Evolutionary conservation across 1,140 invertebrate genomes (phyloP), one percentile per base, ranked within the genome.

Genomic region (Nylanderia fulva): DNA sequence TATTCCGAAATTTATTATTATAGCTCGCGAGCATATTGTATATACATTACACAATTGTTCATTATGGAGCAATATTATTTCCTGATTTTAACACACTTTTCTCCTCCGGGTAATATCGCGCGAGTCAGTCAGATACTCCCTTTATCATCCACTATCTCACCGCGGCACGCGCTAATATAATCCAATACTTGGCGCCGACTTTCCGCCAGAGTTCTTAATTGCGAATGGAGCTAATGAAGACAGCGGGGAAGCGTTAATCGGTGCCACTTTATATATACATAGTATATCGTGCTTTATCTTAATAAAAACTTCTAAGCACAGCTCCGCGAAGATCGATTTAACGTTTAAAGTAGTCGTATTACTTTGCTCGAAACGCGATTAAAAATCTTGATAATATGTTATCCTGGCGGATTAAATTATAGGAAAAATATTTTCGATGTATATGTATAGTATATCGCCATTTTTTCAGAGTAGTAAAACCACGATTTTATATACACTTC

Each of bases 171-270:
- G 77, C 77, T 82, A 82, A 82, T 82, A 82, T 82, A 82, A 82
- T 82, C 66, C 77, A 82, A 82, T 82, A 82, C 77, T 82, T 82
- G 66, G 77, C 66, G 52, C 77, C 52, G 52, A 82, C 77, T 82
- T 82, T 82, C 66, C 66, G 33, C 42, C 52, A 33, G 77, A 82
- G 66, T 82, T 82, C 77, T 82, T 82, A 82, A 82, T 82, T 84
- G 72, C 61, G 75, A 85, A 77, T 77, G 61, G 48, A 79, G 83
- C 75, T 85, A 77, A 85, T 77, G 83, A 85, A 85, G 83, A 85
- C 61, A 58, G 61, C 72, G 74, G 61, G 66, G 72, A 77, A 80
- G 61, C 83, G 72, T 85, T 77, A 66, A 76, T 77, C 61, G 75
- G 61, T 66, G 83, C 83, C 58, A 85, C 71, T 82, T 82, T 72